Percentiles rank a stretch among this genome's conserved stretches.
Conservation (phyloP, 2,888 invertebrate species). For the Apotomis capreana region DNA sequence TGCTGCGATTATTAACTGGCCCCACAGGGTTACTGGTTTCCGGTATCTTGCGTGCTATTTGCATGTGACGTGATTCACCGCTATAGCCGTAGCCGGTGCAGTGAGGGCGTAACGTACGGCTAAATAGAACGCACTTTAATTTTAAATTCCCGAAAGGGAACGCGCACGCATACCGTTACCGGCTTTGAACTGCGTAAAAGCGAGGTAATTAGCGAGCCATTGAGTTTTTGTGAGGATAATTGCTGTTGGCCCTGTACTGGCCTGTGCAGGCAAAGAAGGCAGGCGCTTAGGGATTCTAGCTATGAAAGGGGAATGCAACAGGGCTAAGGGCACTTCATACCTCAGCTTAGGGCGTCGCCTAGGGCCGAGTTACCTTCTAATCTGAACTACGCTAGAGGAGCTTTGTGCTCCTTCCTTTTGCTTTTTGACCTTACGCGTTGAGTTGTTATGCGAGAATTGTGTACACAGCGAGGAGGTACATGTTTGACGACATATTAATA, state of each 20-base stretch:
- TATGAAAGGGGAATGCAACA: constrained; percentile 39
- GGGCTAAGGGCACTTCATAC: constrained; percentile 38
- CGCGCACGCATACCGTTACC: constrained; percentile 24
- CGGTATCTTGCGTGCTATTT: constrained; percentile 16
- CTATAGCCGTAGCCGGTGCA: constrained; percentile 9
- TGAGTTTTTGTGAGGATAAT: constrained; percentile 41
- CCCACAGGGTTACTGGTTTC: constrained; percentile 4
- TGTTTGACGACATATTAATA: too few relatives aligned
- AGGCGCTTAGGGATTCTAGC: constrained; percentile 31
- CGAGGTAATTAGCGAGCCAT: constrained; percentile 36
- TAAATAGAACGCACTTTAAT: constrained; percentile 34
- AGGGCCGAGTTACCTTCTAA: constrained; percentile 32
- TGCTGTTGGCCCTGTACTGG: constrained; percentile 37
- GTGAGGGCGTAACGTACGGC: constrained; percentile 9
- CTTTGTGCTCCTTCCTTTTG: background rate
- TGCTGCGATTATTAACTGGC: constrained; percentile 39
- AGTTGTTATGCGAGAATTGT: background rate
- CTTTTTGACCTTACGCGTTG: background rate
- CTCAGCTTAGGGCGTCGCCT: constrained; percentile 21
- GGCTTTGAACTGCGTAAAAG: constrained; percentile 31
- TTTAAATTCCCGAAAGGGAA: constrained; percentile 33
- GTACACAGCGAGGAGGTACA: background rate
- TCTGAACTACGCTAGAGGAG: constrained; percentile 15
- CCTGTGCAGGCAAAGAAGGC: constrained; percentile 35
- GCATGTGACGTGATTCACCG: constrained; percentile 20